A percentile compares a stretch with the other conserved stretches of the same genome.
These are phyloP conservation scores for Acrocephalus arundinaceus DNA, from an alignment of 2,113 vertebrate genomes.

Conservation along the genomic window DNA sequence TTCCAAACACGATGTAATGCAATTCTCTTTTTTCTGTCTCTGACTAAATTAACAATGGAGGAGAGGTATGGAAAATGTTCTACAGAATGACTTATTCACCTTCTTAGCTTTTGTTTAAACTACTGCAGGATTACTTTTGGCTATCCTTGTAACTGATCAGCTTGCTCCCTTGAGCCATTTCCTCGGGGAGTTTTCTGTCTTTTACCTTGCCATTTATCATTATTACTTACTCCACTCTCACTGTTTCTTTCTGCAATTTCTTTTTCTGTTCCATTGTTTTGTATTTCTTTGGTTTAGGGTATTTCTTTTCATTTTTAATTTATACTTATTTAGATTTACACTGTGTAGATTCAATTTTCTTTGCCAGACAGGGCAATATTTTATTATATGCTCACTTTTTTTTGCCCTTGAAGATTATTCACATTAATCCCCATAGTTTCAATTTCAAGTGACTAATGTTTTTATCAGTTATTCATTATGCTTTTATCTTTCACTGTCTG, in stretches of 20 bases:
- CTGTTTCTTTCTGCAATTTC: not conserved
- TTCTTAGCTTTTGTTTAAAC: not conserved
- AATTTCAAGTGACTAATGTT: not conserved
- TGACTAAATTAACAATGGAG: not conserved
- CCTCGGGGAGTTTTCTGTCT: not conserved
- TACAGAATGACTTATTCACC: not conserved
- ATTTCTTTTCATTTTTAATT: not conserved
- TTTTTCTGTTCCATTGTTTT: not conserved
- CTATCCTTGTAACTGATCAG: constrained; percentile 3
- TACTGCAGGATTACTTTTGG: not conserved
- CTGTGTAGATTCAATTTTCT: not conserved
- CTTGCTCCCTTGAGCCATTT: constrained; percentile 4
- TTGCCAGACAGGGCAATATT: not conserved
- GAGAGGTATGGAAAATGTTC: not conserved
- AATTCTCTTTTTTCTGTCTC: not conserved
- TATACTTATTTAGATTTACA: not conserved
- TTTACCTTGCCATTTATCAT: not conserved
- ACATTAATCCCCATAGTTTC: not conserved
- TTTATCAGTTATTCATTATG: not conserved
- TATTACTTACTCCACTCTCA: not conserved
- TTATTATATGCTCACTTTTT: not conserved
- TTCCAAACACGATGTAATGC: not conserved
- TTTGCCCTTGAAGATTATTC: not conserved
- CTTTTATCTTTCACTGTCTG: not conserved
- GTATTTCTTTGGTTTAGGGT: not conserved